Base-by-base conservation (phyloP, 1,140 invertebrate genomes). In the Oryctes rhinoceros region DNA sequence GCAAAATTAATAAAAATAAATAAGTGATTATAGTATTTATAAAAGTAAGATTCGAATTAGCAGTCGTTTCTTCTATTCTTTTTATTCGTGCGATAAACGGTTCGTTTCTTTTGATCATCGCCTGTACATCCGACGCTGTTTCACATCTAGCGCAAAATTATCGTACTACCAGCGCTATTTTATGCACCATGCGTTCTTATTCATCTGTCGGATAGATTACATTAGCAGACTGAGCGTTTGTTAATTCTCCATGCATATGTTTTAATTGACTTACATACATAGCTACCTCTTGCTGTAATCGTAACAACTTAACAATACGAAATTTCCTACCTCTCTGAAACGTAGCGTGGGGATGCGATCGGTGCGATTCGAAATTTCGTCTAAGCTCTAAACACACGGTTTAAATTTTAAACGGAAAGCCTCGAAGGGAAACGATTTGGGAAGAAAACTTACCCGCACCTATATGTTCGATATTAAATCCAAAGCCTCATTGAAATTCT, bases 401-500 rank as follows among this genome's bases (percentile, higher is more conserved):
- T 59, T 15, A 59, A 59, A 59, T n/a, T 18, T 18, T 59, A 59
- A 59, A 59, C 2, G 65, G 30, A 67, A 44, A 44, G 39, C 39
- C 3, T 10, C 9, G 39, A 44, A 44, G 39, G 35, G 11, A 71
- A 71, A 7, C 20, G 7, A 15, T 37, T 71, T 30, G 24, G 24
- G 24, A 30, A 71, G 11, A 71, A 30, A 71, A 35, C 20, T 4
- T 15, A 71, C 35, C 18, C 65, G 7, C 53, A 59, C 53, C 53
- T 59, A 59, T 59, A 71, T 71, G 11, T 37, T 37, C 65, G 65
- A 71, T 71, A 71, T 71, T 71, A 30, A 71, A 71, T 37, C n/a
- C 24, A 71, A 71, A 71, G 37, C 65, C 65, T 59, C 18, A 30
- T 71, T 35, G 24, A 71, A 44, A 71, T 71, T 24, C 65, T 71